Evolutionary conservation across 2,113 vertebrate genomes (phyloP).

Genomic region (Dasyurus viverrinus): DNA sequence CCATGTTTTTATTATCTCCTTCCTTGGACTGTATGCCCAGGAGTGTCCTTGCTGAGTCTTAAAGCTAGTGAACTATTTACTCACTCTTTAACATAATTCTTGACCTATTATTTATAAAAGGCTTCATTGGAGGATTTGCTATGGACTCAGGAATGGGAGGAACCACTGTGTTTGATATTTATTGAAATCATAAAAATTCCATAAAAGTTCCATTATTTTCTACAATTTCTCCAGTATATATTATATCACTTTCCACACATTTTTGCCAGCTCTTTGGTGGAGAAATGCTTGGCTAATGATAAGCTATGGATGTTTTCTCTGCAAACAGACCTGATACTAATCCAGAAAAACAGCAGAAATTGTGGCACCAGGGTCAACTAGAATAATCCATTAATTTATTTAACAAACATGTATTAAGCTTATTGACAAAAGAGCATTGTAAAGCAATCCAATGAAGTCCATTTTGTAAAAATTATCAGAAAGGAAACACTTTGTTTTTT

Average conservation of each 20-base stretch:
- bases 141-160: background rate
- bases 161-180: background rate
- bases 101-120: background rate
- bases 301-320: background rate
- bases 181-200: background rate
- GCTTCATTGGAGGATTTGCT: background rate
- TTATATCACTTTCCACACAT: background rate
- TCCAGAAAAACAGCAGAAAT: background rate
- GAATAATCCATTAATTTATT: background rate
- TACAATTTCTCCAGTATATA: background rate
- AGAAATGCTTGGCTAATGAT: slow-evolving; percentile 13
- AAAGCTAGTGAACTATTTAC: background rate
- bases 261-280: slow-evolving; percentile 11
- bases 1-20: background rate
- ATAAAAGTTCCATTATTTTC: background rate
- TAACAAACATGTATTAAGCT: slow-evolving; percentile 29
- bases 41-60: background rate
- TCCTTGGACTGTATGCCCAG: background rate
- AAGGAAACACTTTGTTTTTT: background rate
- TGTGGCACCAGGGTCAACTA: background rate
- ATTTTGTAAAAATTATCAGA: slow-evolving; percentile 30
- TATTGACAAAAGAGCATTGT: slow-evolving; percentile 28
- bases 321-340: background rate
- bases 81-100: background rate
- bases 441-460: slow-evolving; percentile 30